Evolutionary conservation across 2,888 invertebrate species (phyloP).

Genomic region (Drosophila multiciliata): DNA sequence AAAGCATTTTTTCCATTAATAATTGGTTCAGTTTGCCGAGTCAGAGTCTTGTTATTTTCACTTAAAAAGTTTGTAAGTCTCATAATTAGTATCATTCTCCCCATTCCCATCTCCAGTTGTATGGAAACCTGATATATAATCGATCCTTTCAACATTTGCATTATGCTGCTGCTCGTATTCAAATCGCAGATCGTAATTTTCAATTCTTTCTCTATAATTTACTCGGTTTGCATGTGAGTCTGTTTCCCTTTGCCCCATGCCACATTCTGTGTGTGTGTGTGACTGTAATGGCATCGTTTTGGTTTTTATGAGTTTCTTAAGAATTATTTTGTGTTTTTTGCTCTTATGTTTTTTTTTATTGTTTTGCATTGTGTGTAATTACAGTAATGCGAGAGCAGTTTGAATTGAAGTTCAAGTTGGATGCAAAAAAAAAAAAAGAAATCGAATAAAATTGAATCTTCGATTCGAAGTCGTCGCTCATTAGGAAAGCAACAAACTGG

Average conservation of each 20-base stretch:
- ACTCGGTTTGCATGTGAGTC: slow-evolving; percentile 42
- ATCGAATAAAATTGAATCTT: slow-evolving; percentile 61
- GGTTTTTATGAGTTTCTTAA: slow-evolving; percentile 74
- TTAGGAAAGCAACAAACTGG: slow-evolving; percentile 54
- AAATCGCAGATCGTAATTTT: slow-evolving; percentile 52
- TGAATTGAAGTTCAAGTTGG: slow-evolving; percentile 3
- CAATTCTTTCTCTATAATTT: slow-evolving; percentile 54
- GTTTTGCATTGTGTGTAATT: slow-evolving; percentile 76
- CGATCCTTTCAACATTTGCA: slow-evolving; percentile 12
- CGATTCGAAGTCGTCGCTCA: slow-evolving; percentile 59
- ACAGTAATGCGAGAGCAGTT: slow-evolving; percentile 76
- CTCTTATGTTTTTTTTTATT: slow-evolving; percentile 20
- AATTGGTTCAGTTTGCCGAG: not conserved
- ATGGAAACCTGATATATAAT: slow-evolving; percentile 4
- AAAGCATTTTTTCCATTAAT: not conserved
- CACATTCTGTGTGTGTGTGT: slow-evolving; percentile 45
- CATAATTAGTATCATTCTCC: not conserved
- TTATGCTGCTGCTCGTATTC: slow-evolving; percentile 52
- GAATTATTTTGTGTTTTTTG: slow-evolving; percentile 60
- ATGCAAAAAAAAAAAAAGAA: slow-evolving; percentile 34
- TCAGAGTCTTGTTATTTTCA: not conserved
- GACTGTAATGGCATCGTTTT: slow-evolving; percentile 74
- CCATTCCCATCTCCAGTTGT: not conserved
- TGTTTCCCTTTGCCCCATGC: not conserved
- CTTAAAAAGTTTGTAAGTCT: not conserved